Percentiles rank a stretch among this genome's conserved stretches.
Evolutionary conservation across 2,888 invertebrate species (phyloP).

Genomic region (Lasioglossum vierecki): DNA sequence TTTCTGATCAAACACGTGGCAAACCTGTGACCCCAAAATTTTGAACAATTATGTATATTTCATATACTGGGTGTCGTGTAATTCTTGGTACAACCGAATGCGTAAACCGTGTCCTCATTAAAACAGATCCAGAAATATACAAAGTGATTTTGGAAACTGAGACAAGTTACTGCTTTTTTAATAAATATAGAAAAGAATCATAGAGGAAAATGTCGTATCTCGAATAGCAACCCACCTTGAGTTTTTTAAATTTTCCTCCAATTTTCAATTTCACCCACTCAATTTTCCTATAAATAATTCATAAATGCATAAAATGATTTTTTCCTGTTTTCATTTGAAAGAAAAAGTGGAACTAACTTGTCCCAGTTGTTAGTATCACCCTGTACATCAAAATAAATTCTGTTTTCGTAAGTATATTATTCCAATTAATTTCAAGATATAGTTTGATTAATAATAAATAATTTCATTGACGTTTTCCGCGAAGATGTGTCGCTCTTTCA

Average conservation of each 20-base stretch:
- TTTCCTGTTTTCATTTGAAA: too few species aligned
- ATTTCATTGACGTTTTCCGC: background rate
- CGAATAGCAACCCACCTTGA: too few species aligned
- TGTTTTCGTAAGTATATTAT: background rate
- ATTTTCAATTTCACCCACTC: too few species aligned
- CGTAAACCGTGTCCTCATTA: background rate
- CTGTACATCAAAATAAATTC: background rate
- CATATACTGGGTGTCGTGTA: background rate
- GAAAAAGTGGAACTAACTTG: too few species aligned
- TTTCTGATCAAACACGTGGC: background rate
- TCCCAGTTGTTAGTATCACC: too few species aligned
- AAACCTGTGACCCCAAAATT: background rate
- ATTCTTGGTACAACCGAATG: background rate
- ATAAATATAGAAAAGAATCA: too few species aligned
- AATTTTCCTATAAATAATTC: too few species aligned
- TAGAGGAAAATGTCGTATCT: too few species aligned
- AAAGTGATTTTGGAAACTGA: too few species aligned
- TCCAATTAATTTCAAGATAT: background rate
- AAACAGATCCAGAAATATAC: background rate
- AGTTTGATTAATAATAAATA: background rate
- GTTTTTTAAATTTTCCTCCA: too few species aligned
- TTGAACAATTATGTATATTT: conserved; percentile 1
- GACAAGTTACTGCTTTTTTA: too few species aligned
- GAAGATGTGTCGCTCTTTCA: background rate
- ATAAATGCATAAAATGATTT: too few species aligned